Conservation (phyloP, 1,140 invertebrate species). For the Palaemon carinicauda region DNA sequence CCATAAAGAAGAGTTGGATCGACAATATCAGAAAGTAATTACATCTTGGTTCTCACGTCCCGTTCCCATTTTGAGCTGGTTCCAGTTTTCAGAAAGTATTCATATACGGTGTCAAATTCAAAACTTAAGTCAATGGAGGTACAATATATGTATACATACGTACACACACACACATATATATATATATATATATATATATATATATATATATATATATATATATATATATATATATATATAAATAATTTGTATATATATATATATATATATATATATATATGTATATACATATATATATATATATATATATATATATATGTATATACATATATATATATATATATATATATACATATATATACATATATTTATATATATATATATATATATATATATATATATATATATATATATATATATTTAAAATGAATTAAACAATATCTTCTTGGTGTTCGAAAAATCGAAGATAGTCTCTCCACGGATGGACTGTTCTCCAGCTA, state of each 20-base stretch:
- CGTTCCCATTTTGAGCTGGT: too few relatives aligned
- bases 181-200: neutral
- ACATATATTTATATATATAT: neutral
- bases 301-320: neutral
- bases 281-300: neutral
- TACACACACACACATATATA: neutral
- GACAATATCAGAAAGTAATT: too few relatives aligned
- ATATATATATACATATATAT: neutral
- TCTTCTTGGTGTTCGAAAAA: too few relatives aligned
- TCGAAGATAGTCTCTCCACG: too few relatives aligned
- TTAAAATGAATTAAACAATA: too few relatives aligned
- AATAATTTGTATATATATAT: neutral
- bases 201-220: too few relatives aligned
- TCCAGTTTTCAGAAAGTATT: too few relatives aligned
- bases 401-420: neutral
- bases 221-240: too few relatives aligned
- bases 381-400: neutral
- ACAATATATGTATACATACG: neutral
- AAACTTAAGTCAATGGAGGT: neutral
- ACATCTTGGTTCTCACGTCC: too few relatives aligned
- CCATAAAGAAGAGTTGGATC: too few relatives aligned
- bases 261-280: neutral
- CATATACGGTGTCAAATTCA: neutral
- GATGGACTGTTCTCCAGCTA: too few relatives aligned
- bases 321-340: neutral